A percentile compares a stretch with the other conserved stretches of the same genome.
phyloP scores from a whole-genome alignment of 2,888 invertebrate species.

The Epicampocera succincta region DNA sequence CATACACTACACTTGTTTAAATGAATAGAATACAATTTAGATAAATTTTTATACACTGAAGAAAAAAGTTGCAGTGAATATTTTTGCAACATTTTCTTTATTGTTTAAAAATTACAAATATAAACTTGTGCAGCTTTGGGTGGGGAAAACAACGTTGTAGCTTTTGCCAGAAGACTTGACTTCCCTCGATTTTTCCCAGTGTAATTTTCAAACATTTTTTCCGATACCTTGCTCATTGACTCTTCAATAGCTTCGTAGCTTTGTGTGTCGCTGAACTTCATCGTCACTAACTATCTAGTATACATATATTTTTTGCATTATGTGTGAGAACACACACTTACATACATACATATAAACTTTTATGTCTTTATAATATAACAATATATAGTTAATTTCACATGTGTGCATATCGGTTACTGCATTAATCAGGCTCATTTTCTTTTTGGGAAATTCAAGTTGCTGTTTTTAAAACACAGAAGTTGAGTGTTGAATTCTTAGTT shows the following conservation, averaged over 20 bases:
- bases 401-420: neutral
- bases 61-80: slow-evolving; percentile 18
- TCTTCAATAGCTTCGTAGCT: slow-evolving; percentile 48
- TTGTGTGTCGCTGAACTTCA: slow-evolving; percentile 67
- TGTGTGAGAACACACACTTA: slow-evolving; percentile 51
- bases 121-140: no score
- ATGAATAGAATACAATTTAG: slow-evolving; percentile 60
- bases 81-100: no score
- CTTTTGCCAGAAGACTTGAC: neutral
- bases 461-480: no score
- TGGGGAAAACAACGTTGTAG: no score
- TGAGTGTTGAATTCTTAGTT: no score
- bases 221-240: slow-evolving; percentile 24
- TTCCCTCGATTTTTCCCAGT: slow-evolving; percentile 27
- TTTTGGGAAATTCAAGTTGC: no score
- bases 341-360: slow-evolving; percentile 38
- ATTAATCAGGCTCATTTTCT: neutral
- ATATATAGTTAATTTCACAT: slow-evolving; percentile 8
- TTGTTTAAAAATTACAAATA: no score
- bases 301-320: slow-evolving; percentile 19
- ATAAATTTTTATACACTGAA: slow-evolving; percentile 46
- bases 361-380: neutral
- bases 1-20: slow-evolving; percentile 12
- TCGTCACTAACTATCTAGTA: slow-evolving; percentile 45
- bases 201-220: slow-evolving; percentile 30